phyloP scores from a whole-genome alignment of 1,140 invertebrate species.

The Euglossa dilemma region DNA sequence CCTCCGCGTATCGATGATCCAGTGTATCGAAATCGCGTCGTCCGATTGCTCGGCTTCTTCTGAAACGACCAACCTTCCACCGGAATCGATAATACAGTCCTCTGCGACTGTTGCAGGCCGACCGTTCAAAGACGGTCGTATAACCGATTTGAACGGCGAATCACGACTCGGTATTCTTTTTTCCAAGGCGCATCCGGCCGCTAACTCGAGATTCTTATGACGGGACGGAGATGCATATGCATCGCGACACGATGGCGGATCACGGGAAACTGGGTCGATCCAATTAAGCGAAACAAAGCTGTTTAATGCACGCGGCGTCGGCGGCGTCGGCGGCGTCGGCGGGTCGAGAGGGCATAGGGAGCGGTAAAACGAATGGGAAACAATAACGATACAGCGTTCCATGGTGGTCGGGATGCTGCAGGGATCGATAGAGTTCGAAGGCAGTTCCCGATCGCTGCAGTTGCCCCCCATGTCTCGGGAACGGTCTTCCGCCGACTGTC shows the following conservation, averaged over 20 bases:
- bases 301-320: conserved; percentile 57
- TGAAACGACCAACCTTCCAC: neutral
- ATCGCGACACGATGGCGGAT: conserved; percentile 42
- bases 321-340: too few species aligned
- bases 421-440: neutral
- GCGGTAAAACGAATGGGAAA: too few species aligned
- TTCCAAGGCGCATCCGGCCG: neutral
- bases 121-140: neutral
- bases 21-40: neutral
- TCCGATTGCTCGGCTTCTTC: neutral
- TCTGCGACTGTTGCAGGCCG: neutral
- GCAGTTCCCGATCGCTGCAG: neutral
- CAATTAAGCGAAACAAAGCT: conserved; percentile 69
- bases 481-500: neutral
- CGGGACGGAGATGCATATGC: conserved; percentile 39
- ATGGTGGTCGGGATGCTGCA: too few species aligned
- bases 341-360: too few species aligned
- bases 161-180: neutral
- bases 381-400: too few species aligned
- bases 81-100: neutral
- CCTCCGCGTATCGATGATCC: neutral
- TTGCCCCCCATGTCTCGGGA: neutral
- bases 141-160: neutral
- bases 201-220: neutral
- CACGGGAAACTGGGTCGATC: conserved; percentile 60